Base-by-base conservation (phyloP, 2,113 vertebrate species). In the Isurus oxyrinchus region DNA sequence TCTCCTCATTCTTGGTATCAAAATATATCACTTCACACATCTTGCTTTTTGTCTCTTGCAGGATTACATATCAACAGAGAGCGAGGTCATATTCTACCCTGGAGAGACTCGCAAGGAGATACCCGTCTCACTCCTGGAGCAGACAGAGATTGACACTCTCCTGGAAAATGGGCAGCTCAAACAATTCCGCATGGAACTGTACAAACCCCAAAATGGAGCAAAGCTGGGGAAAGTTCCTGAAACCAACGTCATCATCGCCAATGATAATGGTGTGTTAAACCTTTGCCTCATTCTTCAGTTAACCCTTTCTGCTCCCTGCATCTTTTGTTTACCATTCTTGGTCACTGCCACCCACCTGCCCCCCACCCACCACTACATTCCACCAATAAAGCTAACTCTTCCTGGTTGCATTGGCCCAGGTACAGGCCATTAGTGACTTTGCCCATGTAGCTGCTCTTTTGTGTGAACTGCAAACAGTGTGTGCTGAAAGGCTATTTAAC, bases 181-280 rank as follows among this genome's bases (percentile, higher is more conserved):
- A 97, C 99, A 99, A 96, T 99, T 99, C 27, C 96, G 98, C 11
- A 66, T 99, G 96, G 99, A 99, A 94, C 98, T 99, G 95, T 98
- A 98, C 96, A 99, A 99, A 96, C 99, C 99, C 96, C 98, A 98
- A 96, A 97, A 99, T 0, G 99, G 99, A 0, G 98, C 99, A 94
- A 99, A 99, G 96, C 97, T 99, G 3, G 99, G 99, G 87, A 98
- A 98, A 93, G 98, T 98, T 97, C 98, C 98, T 0, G 98, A 98
- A 53, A 98, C 99, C 96, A 99, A 98, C 0, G 96, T 99, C 97
- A 98, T 98, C 97, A 99, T 99, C 2, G 96, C 98, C 0, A 99
- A 99, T 96, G 97, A 96, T 55, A 97, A 97, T 97, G 98, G 99
- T 99, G 95, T 93, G 96, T 93, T 57, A 6, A 63, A 35, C 0